Evolutionary conservation across 2,888 invertebrate species (phyloP), one percentile per base, ranked within the genome.

Genomic region (Acheta domesticus): DNA sequence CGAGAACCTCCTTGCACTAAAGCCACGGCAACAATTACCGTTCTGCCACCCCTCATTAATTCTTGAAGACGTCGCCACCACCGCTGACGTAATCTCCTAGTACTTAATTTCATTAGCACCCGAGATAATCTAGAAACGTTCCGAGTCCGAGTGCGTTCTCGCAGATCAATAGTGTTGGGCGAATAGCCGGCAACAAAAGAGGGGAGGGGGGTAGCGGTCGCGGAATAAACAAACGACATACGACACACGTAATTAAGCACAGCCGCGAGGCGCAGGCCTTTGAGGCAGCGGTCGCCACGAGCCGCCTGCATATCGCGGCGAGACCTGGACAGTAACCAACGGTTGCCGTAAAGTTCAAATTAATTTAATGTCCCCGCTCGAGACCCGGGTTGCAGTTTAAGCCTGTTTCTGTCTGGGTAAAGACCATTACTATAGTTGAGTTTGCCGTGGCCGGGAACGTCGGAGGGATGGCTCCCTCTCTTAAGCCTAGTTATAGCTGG

Each of bases 331-430:
- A 8, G 16, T 19, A 62, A 62, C 62, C 62, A 62, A 62, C 62
- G 62, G 62, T n/a, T n/a, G n/a, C 62, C n/a, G 62, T 62, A 62
- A 62, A 62, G 62, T 62, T 62, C 62, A 62, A 62, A 62, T 62
- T 62, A 62, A 62, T 62, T 62, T 62, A 62, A 12, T 62, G 62
- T 62, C 62, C 62, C n/a, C 8, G 16, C 16, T 14, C n/a, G 14
- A 62, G 62, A 11, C 62, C 62, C n/a, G 14, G 62, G 62, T 62
- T 62, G 62, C 62, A 62, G 62, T n/a, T 62, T 62, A 62, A 62
- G 62, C 62, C 62, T n/a, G 62, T n/a, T 62, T 62, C 62, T 62
- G 16, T 19, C 62, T 62, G n/a, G n/a, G 62, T 62, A 62, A 62
- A 62, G 62, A 62, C 62, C 62, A 62, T 62, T 62, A 62, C 62